Evolutionary conservation across 2,888 invertebrate genomes (phyloP).

Genomic region (Drosophila putrida): DNA sequence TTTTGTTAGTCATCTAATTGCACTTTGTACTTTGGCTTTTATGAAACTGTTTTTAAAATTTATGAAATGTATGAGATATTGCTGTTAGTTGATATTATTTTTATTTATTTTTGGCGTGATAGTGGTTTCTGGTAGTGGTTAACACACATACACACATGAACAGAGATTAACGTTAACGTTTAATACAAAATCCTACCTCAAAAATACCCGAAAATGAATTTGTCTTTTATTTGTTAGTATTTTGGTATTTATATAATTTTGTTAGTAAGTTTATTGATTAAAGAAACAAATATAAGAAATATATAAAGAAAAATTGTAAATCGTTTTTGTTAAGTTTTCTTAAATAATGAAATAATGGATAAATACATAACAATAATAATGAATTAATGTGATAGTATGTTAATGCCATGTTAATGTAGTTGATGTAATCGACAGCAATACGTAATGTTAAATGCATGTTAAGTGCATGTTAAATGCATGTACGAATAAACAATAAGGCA

Average conservation of each 20-base stretch:
- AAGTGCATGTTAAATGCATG: constrained; percentile 40
- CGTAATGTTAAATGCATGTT: constrained; percentile 50
- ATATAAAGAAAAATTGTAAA: constrained; percentile 37
- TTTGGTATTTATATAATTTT: constrained; percentile 50
- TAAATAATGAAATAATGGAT: constrained; percentile 32
- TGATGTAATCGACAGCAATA: constrained; percentile 44
- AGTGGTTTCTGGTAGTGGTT: constrained; percentile 39
- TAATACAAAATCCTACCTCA: constrained; percentile 84
- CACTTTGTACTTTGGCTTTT: constrained; percentile 49
- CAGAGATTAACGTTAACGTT: constrained; percentile 40
- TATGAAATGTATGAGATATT: constrained; percentile 42
- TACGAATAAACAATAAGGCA: constrained; percentile 60
- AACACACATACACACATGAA: constrained; percentile 41
- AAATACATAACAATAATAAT: constrained; percentile 37
- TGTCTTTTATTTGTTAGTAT: constrained; percentile 81
- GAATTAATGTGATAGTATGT: constrained; percentile 38
- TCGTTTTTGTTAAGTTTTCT: constrained; percentile 41
- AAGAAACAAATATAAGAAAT: constrained; percentile 55
- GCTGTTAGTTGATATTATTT: constrained; percentile 23
- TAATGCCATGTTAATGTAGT: constrained; percentile 24
- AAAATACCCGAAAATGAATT: constrained; percentile 85
- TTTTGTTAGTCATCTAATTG: constrained; percentile 28
- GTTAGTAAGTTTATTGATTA: constrained; percentile 53
- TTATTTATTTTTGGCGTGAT: constrained; percentile 32
- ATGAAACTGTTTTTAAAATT: constrained; percentile 9